Conservation (phyloP, 2,797 vertebrate species). For the Anguilla megastoma region DNA sequence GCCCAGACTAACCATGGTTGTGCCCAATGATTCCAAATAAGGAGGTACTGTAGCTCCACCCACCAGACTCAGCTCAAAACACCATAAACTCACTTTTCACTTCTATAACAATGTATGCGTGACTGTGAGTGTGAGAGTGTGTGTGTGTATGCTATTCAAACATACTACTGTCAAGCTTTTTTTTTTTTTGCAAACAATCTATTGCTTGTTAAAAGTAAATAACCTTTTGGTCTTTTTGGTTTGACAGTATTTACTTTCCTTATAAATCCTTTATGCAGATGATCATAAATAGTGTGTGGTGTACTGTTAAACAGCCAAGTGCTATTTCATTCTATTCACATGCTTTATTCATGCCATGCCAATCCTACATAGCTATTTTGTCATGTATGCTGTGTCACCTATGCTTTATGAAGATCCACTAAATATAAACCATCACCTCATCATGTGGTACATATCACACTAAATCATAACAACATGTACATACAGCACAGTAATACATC, state of each 20-base stretch:
- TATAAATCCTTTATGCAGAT: not conserved
- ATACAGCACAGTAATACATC: slow-evolving; percentile 16
- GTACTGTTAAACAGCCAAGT: not conserved
- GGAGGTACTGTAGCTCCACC: too few relatives aligned
- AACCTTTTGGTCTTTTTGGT: too few relatives aligned
- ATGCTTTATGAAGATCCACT: not conserved
- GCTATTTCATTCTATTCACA: not conserved
- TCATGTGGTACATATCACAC: not conserved
- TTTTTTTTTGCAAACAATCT: too few relatives aligned
- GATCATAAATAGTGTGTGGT: not conserved
- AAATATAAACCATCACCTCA: not conserved
- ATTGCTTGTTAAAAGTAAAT: too few relatives aligned
- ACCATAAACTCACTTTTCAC: too few relatives aligned
- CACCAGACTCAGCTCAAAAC: too few relatives aligned
- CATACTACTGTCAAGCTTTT: too few relatives aligned
- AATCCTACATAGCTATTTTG: not conserved
- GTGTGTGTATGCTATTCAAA: too few relatives aligned
- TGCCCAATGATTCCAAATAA: too few relatives aligned
- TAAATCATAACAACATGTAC: not conserved
- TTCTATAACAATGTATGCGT: too few relatives aligned
- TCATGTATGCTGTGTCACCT: not conserved
- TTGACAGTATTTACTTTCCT: not conserved
- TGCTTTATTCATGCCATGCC: not conserved
- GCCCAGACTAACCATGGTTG: too few relatives aligned
- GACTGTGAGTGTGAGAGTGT: too few relatives aligned